Evolutionary conservation across 2,113 vertebrate genomes (phyloP).

Genomic region (Motacilla tschutschensis): DNA sequence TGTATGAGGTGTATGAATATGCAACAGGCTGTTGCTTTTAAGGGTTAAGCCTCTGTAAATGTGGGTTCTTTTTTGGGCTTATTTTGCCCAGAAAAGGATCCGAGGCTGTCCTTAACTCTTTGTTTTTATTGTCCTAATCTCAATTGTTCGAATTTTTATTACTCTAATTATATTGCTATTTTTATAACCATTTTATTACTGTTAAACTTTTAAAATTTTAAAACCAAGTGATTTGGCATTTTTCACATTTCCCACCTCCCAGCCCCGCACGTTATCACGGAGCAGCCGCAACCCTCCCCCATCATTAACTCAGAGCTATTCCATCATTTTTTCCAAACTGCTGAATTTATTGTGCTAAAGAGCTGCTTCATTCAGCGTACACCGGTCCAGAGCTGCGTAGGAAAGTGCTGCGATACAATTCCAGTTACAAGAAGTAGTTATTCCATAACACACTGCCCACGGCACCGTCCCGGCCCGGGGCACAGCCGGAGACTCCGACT

Average conservation of each 20-base stretch:
- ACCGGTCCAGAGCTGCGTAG: neutral
- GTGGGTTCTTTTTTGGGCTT: too few species aligned
- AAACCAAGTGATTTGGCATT: too few species aligned
- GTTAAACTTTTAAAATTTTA: too few species aligned
- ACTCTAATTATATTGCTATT: too few species aligned
- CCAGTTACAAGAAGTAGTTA: neutral
- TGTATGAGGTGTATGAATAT: too few species aligned
- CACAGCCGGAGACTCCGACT: fast-evolving
- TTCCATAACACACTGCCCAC: neutral
- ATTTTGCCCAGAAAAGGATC: too few species aligned
- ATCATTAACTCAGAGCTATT: neutral
- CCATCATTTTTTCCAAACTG: neutral
- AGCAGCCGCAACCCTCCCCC: neutral
- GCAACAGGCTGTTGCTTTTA: too few species aligned
- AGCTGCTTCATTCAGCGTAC: neutral
- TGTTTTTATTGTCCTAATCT: too few species aligned
- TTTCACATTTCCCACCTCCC: neutral
- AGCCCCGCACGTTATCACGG: neutral
- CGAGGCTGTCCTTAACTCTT: too few species aligned
- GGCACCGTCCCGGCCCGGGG: neutral
- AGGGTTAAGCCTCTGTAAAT: too few species aligned
- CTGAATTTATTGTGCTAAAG: neutral
- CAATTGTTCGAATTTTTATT: too few species aligned
- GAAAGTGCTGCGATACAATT: neutral
- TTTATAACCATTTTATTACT: too few species aligned